Percentiles rank a stretch among this genome's conserved stretches.
phyloP scores from a whole-genome alignment of 1,140 invertebrate genomes.

The Sycophila sp. region DNA sequence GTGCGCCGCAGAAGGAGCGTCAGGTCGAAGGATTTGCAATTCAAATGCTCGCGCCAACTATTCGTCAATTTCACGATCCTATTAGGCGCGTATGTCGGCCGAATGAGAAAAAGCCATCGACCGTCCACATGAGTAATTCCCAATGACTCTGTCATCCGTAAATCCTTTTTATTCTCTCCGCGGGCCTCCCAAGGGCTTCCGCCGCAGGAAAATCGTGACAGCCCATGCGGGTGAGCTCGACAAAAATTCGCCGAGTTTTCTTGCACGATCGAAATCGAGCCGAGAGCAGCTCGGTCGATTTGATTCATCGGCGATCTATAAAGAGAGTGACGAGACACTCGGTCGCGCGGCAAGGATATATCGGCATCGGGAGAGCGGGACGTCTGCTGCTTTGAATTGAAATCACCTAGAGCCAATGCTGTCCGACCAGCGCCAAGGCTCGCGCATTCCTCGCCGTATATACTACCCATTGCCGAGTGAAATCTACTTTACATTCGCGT shows the following conservation, averaged over 20 bases:
- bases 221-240: neutral
- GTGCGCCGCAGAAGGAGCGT: no score
- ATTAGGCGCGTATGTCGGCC: no score
- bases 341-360: neutral
- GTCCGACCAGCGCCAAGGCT: conserved; percentile 4
- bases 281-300: neutral
- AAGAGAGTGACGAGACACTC: neutral
- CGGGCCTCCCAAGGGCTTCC: neutral
- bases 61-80: no score
- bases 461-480: conserved; percentile 21
- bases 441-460: conserved; percentile 5
- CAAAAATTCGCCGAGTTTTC: neutral
- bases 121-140: neutral
- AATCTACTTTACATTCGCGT: conserved; percentile 8
- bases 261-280: neutral
- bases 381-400: conserved; percentile 20
- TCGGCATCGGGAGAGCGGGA: neutral
- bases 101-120: no score
- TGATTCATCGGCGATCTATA: conserved; percentile 3
- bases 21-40: no score
- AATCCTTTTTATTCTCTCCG: neutral
- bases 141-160: neutral
- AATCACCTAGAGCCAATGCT: conserved; percentile 9
- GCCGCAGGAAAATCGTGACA: neutral
- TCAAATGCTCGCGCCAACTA: no score